Conservation (phyloP, 2,113 vertebrate species). For the Crotalus helleri region DNA sequence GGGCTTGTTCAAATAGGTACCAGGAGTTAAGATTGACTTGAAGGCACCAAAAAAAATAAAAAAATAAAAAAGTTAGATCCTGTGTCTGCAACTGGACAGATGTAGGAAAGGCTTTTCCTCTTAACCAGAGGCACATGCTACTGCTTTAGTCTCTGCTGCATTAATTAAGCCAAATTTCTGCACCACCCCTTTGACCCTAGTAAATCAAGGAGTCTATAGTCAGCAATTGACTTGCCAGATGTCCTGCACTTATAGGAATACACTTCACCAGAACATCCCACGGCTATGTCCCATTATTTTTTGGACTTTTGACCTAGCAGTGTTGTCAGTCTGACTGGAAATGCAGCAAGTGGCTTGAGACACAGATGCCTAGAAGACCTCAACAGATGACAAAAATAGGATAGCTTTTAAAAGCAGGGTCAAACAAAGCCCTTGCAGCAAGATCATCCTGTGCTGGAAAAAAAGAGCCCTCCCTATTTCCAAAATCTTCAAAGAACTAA, state of each 20-base stretch:
- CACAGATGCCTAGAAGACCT: background rate
- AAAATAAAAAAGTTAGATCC: background rate
- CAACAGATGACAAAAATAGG: background rate
- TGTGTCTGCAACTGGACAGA: background rate
- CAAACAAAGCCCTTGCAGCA: background rate
- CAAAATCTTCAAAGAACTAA: background rate
- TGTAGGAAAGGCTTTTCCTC: background rate
- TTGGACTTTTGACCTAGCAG: slow-evolving; percentile 1
- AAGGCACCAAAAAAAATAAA: background rate
- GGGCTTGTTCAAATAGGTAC: background rate
- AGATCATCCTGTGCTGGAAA: background rate
- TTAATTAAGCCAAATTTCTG: slow-evolving; percentile 1
- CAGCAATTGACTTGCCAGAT: background rate
- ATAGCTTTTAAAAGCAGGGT: background rate
- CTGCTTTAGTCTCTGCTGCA: background rate
- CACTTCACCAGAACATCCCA: background rate
- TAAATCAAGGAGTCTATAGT: slow-evolving; percentile 1
- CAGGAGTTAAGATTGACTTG: background rate
- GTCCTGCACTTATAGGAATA: slow-evolving; percentile 11
- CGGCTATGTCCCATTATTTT: background rate
- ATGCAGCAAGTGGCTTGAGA: background rate
- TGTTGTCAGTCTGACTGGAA: background rate
- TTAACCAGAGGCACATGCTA: background rate
- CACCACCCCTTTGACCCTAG: slow-evolving; percentile 15
- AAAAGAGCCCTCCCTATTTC: background rate